Evolutionary conservation across 2,113 vertebrate genomes (phyloP).

Genomic region (Coptodon bakossiorum): DNA sequence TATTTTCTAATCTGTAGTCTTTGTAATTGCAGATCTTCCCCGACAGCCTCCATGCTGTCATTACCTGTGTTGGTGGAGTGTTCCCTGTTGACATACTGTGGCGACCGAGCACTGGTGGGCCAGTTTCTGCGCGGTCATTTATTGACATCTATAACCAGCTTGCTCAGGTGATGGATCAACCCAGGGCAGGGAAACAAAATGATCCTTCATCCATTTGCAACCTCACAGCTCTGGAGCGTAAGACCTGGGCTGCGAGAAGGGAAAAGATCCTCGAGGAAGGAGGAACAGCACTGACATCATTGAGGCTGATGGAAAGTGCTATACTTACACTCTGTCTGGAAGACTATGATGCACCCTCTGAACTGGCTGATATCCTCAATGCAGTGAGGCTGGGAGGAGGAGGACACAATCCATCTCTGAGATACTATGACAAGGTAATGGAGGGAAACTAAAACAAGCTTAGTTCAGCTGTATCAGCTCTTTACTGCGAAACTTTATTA

Average conservation of each 20-base stretch:
- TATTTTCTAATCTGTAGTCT: background rate
- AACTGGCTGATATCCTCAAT: constrained; percentile 65
- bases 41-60: constrained; percentile 69
- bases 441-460: background rate
- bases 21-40: constrained; percentile 63
- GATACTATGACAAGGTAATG: constrained; percentile 77
- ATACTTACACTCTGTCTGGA: constrained; percentile 68
- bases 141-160: constrained; percentile 68
- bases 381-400: constrained; percentile 62
- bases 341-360: constrained; percentile 51
- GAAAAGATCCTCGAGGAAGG: constrained; percentile 54
- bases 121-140: constrained; percentile 50
- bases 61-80: constrained; percentile 62
- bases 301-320: constrained; percentile 72
- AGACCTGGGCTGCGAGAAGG: constrained; percentile 60
- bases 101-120: constrained; percentile 21
- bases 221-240: constrained; percentile 66
- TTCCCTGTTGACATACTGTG: constrained; percentile 69
- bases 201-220: constrained; percentile 57
- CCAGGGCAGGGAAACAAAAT: constrained; percentile 17
- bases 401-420: constrained; percentile 37
- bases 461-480: background rate
- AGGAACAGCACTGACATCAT: constrained; percentile 47
- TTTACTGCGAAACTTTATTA: background rate
- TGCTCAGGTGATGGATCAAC: constrained; percentile 40